phyloP scores from a whole-genome alignment of 2,797 vertebrate species.

The Sebastes elongatus region DNA sequence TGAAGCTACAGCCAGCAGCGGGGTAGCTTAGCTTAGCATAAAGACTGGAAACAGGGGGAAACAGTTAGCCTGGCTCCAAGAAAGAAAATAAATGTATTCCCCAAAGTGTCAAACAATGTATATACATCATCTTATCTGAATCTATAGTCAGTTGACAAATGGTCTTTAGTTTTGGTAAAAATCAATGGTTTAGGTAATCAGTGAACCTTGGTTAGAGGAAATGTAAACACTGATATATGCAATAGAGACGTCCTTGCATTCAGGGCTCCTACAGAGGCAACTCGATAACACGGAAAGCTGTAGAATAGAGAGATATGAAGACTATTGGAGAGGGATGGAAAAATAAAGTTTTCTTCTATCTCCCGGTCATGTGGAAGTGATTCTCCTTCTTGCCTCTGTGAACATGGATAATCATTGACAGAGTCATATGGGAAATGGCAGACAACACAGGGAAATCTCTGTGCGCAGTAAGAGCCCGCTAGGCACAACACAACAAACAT shows the following conservation, averaged over 20 bases:
- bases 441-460: constrained; percentile 18
- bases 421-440: constrained; percentile 17
- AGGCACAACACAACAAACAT: constrained; percentile 37
- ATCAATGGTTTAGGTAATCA: neutral
- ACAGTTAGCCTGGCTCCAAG: neutral
- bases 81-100: neutral
- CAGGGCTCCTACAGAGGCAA: neutral
- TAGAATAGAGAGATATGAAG: neutral
- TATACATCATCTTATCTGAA: neutral
- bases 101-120: neutral
- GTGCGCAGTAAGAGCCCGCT: neutral
- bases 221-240: neutral
- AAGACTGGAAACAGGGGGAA: neutral
- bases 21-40: neutral
- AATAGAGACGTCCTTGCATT: neutral
- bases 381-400: constrained; percentile 31
- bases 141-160: neutral
- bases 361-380: constrained; percentile 42
- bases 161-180: neutral
- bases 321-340: constrained; percentile 1
- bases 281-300: constrained; percentile 12
- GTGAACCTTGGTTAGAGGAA: neutral
- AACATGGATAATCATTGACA: constrained; percentile 58
- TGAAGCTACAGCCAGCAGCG: neutral
- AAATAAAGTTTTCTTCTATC: constrained; percentile 8